These are phyloP conservation scores for Oxyruncus cristatus DNA, from an alignment of 2,113 vertebrate genomes.

Conservation along the genomic window DNA sequence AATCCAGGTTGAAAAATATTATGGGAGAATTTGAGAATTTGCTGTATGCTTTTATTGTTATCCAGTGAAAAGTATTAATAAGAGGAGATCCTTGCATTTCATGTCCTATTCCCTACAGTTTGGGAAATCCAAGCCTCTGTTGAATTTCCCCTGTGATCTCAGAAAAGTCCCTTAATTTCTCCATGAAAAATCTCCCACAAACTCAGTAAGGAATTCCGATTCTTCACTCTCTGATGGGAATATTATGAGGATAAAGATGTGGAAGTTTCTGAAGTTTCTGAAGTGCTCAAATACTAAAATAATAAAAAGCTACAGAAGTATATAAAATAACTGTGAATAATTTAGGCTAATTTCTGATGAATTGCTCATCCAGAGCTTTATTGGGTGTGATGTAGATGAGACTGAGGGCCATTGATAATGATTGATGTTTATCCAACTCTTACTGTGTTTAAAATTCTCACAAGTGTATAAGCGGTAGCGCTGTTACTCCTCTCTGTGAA, in stretches of 20 bases:
- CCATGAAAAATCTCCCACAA: background rate
- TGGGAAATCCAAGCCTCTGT: background rate
- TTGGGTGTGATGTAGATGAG: background rate
- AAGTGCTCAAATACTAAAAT: background rate
- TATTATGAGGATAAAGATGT: background rate
- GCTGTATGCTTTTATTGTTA: background rate
- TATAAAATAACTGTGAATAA: background rate
- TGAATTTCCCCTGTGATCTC: background rate
- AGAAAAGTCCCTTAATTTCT: background rate
- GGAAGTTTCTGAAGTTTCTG: background rate
- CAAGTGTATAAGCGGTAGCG: background rate
- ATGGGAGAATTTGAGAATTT: background rate
- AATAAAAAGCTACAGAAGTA: background rate
- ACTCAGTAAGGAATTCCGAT: background rate
- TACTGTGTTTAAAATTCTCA: background rate
- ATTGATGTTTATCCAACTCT: background rate
- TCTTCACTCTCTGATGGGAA: background rate
- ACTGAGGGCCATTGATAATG: background rate
- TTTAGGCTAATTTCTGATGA: background rate
- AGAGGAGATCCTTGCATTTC: background rate
- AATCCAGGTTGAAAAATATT: background rate
- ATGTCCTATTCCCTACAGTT: background rate
- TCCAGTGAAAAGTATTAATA: background rate
- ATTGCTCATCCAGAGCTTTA: background rate
- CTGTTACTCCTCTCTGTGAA: conserved; percentile 20